phyloP scores from a whole-genome alignment of 2,888 invertebrate species.

The Tetheella fluctuosa region DNA sequence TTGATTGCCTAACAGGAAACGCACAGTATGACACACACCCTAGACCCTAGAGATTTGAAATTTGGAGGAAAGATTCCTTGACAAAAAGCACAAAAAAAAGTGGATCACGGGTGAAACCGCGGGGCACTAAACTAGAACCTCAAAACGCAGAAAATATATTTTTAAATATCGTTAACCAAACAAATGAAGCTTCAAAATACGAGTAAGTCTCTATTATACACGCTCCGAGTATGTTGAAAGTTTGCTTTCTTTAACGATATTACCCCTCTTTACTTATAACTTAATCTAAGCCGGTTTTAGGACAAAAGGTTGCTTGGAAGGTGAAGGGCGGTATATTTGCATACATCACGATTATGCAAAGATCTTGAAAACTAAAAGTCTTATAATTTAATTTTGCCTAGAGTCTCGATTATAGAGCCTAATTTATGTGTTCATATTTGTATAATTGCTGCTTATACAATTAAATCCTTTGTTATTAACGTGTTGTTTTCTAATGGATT shows the following conservation, averaged over 20 bases:
- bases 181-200: not conserved
- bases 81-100: no score
- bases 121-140: no score
- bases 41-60: no score
- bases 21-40: no score
- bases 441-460: not conserved
- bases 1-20: no score
- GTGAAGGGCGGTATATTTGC: not conserved
- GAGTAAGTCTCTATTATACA: not conserved
- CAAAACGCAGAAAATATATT: no score
- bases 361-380: no score
- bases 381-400: not conserved
- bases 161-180: not conserved
- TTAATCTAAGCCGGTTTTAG: constrained; percentile 5
- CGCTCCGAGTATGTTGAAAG: not conserved
- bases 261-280: constrained; percentile 1
- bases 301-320: constrained; percentile 2
- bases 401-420: not conserved
- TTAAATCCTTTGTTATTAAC: not conserved
- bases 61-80: no score
- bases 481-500: not conserved
- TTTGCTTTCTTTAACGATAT: not conserved
- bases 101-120: no score
- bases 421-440: not conserved
- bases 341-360: not conserved